Conservation (phyloP, 2,888 invertebrate species). For the Labia minor region DNA sequence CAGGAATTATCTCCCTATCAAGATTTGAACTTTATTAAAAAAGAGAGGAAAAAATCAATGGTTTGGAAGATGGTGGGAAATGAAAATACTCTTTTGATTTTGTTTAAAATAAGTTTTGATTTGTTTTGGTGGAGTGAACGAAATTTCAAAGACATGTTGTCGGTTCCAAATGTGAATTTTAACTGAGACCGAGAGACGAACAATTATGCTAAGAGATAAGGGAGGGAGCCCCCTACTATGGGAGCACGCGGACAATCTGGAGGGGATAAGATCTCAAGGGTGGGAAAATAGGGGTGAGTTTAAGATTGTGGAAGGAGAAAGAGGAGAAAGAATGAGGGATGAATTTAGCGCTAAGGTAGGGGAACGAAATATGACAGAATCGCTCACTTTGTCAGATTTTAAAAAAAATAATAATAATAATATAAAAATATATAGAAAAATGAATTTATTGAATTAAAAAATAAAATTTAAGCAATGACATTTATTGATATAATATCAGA, state of each 20-base stretch:
- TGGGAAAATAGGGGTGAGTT: constrained; percentile 1
- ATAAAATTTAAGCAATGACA: no score
- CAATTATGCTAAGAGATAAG: constrained; percentile 2
- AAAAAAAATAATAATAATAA: not conserved
- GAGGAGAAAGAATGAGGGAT: not conserved
- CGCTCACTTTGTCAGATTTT: not conserved
- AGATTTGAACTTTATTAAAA: constrained; percentile 7
- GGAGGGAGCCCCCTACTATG: not conserved
- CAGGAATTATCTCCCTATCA: not conserved
- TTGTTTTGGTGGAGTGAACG: not conserved
- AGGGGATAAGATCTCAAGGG: not conserved
- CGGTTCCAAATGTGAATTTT: not conserved
- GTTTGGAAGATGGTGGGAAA: not conserved
- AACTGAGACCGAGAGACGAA: not conserved
- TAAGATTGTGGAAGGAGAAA: constrained; percentile 1
- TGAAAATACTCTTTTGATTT: not conserved
- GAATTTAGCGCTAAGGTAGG: not conserved
- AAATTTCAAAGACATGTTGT: not conserved
- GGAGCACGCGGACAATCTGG: not conserved
- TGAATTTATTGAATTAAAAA: no score
- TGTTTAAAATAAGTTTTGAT: not conserved
- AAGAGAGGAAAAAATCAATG: constrained; percentile 7
- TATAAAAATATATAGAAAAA: not conserved
- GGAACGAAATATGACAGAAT: not conserved
- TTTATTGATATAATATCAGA: no score